phyloP scores from a whole-genome alignment of 1,140 invertebrate genomes.

The Listronotus oregonensis region DNA sequence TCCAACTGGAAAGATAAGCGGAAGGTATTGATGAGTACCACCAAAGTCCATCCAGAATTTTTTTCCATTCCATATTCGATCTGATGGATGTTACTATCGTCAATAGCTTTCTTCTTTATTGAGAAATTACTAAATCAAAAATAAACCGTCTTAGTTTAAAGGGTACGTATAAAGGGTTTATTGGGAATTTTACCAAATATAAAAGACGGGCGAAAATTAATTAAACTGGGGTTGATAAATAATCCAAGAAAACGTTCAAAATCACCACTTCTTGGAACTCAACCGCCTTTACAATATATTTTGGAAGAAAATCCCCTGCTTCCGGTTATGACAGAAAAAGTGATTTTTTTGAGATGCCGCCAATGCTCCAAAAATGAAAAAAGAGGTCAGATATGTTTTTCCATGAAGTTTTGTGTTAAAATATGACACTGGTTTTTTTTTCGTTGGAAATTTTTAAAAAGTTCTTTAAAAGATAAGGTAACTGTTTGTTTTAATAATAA shows the following conservation, averaged over 20 bases:
- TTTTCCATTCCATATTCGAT: too few relatives aligned
- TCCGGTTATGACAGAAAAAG: slow-evolving; percentile 2
- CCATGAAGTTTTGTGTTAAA: too few relatives aligned
- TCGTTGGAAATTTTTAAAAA: too few relatives aligned
- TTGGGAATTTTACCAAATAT: not conserved
- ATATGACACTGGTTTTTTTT: too few relatives aligned
- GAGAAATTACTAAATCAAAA: slow-evolving; percentile 19
- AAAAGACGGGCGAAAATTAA: slow-evolving; percentile 8
- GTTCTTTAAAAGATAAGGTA: too few relatives aligned
- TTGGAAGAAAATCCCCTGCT: too few relatives aligned
- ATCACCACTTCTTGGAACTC: not conserved
- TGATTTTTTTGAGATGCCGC: not conserved
- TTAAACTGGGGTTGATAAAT: not conserved
- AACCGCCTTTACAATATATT: too few relatives aligned
- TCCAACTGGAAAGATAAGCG: slow-evolving; percentile 27
- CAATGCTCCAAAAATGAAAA: slow-evolving; percentile 3
- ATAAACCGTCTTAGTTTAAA: not conserved
- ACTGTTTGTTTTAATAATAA: too few relatives aligned
- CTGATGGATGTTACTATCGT: slow-evolving; percentile 7
- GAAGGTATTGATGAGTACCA: slow-evolving; percentile 27
- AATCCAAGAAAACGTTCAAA: not conserved
- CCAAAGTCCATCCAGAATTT: slow-evolving; percentile 22
- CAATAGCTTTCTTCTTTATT: slow-evolving; percentile 12
- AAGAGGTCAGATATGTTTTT: too few relatives aligned
- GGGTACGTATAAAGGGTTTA: not conserved